These are phyloP conservation scores for Zaprionus vittiger DNA, from an alignment of 1,140 invertebrate genomes.

Conservation along the genomic window DNA sequence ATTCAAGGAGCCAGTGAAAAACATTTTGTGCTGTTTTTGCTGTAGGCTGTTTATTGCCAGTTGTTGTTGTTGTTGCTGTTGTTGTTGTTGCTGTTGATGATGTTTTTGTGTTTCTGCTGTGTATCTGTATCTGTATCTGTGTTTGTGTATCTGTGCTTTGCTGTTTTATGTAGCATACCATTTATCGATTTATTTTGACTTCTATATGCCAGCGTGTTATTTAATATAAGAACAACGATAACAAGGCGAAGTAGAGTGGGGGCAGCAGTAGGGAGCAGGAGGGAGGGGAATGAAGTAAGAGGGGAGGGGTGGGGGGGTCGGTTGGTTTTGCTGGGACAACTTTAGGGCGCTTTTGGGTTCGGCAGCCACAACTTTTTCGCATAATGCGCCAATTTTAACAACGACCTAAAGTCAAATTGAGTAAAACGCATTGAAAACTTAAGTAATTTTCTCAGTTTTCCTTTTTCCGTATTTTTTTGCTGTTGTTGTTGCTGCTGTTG, in stretches of 20 bases:
- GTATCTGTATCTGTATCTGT: constrained; percentile 41
- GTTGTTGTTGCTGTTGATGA: constrained; percentile 23
- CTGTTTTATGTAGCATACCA: constrained; percentile 59
- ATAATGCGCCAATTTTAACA: constrained; percentile 78
- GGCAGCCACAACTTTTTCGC: constrained; percentile 53
- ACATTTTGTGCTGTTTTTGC: constrained; percentile 62
- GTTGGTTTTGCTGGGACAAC: neutral
- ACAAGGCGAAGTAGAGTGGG: constrained; percentile 34
- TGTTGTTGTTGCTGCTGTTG: constrained; percentile 8
- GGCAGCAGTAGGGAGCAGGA: constrained; percentile 16
- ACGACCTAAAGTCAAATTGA: constrained; percentile 79
- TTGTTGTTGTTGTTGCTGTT: constrained; percentile 41
- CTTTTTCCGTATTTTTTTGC: constrained; percentile 25
- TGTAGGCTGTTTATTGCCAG: constrained; percentile 74
- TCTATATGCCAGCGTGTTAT: constrained; percentile 66
- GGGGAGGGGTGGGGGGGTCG: neutral
- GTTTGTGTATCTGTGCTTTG: constrained; percentile 21
- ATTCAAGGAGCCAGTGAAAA: constrained; percentile 77
- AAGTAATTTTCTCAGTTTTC: constrained; percentile 69
- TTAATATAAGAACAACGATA: constrained; percentile 74
- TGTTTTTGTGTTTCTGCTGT: constrained; percentile 42
- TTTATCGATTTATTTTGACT: constrained; percentile 83
- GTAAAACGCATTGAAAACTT: constrained; percentile 81
- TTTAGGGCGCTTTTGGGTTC: constrained; percentile 64
- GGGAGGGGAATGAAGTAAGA: neutral